These are phyloP conservation scores for Brevimyrus niger DNA, from an alignment of 2,113 vertebrate species.

Conservation along the genomic window DNA sequence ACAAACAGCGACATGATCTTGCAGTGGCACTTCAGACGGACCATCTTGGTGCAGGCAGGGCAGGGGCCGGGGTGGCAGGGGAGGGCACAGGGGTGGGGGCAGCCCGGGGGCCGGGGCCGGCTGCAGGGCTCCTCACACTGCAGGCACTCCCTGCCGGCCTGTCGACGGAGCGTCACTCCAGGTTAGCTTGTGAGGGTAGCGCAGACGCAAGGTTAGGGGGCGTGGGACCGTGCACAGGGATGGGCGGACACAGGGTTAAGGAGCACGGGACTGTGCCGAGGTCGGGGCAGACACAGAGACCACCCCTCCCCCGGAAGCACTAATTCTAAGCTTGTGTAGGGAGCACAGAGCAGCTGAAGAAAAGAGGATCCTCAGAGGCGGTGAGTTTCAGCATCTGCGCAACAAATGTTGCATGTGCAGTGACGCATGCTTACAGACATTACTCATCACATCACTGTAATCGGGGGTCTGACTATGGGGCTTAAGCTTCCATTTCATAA, in stretches of 20 bases:
- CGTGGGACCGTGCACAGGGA: not conserved
- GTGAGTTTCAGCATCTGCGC: not conserved
- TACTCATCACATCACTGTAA: not conserved
- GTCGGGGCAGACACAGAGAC: not conserved
- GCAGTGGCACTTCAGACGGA: slow-evolving; percentile 78
- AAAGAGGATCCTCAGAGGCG: not conserved
- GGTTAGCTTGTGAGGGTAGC: not conserved
- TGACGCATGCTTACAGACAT: not conserved
- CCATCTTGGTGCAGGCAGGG: slow-evolving; percentile 70
- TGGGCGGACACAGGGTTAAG: not conserved
- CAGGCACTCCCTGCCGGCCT: slow-evolving; percentile 70
- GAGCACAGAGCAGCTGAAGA: not conserved
- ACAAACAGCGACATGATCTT: slow-evolving; percentile 69
- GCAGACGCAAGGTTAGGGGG: not conserved
- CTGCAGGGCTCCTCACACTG: slow-evolving; percentile 71
- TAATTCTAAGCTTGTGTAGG: not conserved
- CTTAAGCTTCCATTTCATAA: not conserved
- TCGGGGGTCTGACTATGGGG: not conserved
- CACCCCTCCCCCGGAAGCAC: not conserved
- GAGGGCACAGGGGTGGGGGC: slow-evolving; percentile 67
- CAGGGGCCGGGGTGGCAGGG: slow-evolving; percentile 72
- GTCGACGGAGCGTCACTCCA: not conserved
- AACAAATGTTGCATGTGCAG: not conserved
- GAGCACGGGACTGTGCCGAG: not conserved
- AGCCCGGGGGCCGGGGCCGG: slow-evolving; percentile 63